Conservation (phyloP, 2,797 vertebrate species). For the Tenualosa ilisha region DNA sequence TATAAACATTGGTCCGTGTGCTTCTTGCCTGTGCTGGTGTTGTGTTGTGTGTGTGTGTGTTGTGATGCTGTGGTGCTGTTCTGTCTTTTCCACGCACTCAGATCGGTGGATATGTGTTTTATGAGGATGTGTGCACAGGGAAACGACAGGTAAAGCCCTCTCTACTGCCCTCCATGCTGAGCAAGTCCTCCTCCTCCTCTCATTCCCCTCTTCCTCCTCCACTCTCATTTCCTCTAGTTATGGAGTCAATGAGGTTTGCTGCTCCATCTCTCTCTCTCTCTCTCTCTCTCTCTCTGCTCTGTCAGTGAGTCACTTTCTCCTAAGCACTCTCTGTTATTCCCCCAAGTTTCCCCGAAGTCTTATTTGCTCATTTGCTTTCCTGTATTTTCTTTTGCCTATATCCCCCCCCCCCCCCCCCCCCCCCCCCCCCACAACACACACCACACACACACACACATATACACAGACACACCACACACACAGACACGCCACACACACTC, state of each 20-base stretch:
- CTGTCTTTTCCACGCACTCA: conserved; percentile 73
- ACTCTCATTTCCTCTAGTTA: background rate
- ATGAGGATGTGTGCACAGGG: conserved; percentile 72
- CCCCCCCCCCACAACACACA: no score
- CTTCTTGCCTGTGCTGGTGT: conserved; percentile 1
- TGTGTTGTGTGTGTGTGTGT: conserved; percentile 51
- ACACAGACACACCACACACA: no score
- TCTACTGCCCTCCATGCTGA: conserved; percentile 45
- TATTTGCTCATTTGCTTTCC: background rate
- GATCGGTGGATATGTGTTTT: conserved; percentile 78
- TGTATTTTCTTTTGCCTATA: no score
- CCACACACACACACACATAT: no score
- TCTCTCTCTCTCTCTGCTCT: background rate
- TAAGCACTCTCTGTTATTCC: conserved; percentile 1
- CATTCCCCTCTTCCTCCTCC: background rate
- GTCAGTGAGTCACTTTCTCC: background rate
- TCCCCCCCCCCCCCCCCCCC: background rate
- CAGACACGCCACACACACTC: no score
- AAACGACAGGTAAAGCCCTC: conserved; percentile 70
- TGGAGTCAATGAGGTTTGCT: background rate
- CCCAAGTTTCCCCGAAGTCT: background rate
- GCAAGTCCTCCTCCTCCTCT: conserved; percentile 35
- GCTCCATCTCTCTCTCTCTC: background rate
- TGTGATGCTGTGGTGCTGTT: conserved; percentile 68
- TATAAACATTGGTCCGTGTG: conserved; percentile 13